Base-by-base conservation (phyloP, 2,113 vertebrate species). In the Proteles cristata region DNA sequence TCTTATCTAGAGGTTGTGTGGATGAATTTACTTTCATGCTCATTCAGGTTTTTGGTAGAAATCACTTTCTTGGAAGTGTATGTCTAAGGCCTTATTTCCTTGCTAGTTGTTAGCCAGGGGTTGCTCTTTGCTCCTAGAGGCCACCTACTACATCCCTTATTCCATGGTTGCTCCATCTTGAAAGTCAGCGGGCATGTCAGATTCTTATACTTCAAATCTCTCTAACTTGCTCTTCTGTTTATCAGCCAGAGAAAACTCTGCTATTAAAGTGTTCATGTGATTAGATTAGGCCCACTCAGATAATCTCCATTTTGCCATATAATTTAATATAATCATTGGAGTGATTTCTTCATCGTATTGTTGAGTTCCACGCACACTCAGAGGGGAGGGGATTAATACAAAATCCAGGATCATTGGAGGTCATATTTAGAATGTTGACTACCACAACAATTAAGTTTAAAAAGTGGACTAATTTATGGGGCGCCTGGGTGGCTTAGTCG, bases 391-490 rank as follows among this genome's bases (percentile, higher is more conserved):
- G 6, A 82, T 83, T 96, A 66, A 66, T 79, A 53, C 7, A 87
- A 90, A 33, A 90, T 3, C 11, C 66, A 80, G 35, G 16, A 17
- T 76, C 43, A 81, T 28, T 90, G 50, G 43, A 5, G 16, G 21
- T 81, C n/a, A 80, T 90, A 84, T 55, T 93, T 93, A 90, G 28
- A 76, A 94, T 58, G 92, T 63, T 93, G 2, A 16, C 73, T 74
- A 43, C 23, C 39, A 93, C 8, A 92, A 11, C n/a, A 48, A 77
- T 95, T 63, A 88, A 48, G 69, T 85, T 90, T 77, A 58, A 91
- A 97, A 88, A 66, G 17, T 85, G 16, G 81, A 65, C 1, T 83
- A 90, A 87, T 92, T 96, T 93, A 92, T 39, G 39, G 39, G 39
- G 39, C 39, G 39, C 4, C 39, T 39, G 39, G 39, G 39, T 39